These are phyloP conservation scores for Psammodynastes pulverulentus DNA, from an alignment of 2,113 vertebrate genomes.

Conservation along the genomic window DNA sequence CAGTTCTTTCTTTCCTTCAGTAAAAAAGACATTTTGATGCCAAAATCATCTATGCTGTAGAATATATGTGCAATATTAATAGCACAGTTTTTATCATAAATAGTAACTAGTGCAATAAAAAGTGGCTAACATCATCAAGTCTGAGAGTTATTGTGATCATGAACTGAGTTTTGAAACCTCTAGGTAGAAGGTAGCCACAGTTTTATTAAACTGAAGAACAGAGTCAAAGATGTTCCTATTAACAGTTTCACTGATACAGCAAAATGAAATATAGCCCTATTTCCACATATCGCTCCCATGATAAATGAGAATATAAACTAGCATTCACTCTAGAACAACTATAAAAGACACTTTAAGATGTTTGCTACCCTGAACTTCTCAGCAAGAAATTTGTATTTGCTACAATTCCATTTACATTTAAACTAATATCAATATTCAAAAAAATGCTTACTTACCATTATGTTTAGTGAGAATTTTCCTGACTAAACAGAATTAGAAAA, in stretches of 20 bases:
- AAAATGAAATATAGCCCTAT: conserved; percentile 53
- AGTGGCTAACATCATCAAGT: conserved; percentile 62
- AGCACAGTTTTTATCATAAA: conserved; percentile 52
- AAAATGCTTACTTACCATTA: neutral
- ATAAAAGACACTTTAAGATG: conserved; percentile 31
- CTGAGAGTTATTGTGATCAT: conserved; percentile 62
- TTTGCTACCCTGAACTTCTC: conserved; percentile 8
- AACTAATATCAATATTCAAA: neutral
- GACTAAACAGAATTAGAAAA: neutral
- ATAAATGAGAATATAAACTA: conserved; percentile 33
- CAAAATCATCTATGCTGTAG: conserved; percentile 59
- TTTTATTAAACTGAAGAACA: conserved; percentile 59
- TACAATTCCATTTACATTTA: neutral
- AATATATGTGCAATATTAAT: conserved; percentile 62
- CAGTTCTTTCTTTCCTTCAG: conserved; percentile 63
- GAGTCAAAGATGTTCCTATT: conserved; percentile 60
- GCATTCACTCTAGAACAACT: conserved; percentile 27
- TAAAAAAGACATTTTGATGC: conserved; percentile 54
- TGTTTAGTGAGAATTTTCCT: neutral
- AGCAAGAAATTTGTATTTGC: conserved; percentile 34
- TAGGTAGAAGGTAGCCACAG: conserved; percentile 53
- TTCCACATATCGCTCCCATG: conserved; percentile 44
- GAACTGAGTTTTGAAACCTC: conserved; percentile 67
- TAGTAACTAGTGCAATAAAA: conserved; percentile 67
- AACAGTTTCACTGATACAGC: conserved; percentile 37